These are phyloP conservation scores for Drosophila melanogaster DNA, from an alignment of 1,140 invertebrate species.

Conservation along the genomic window DNA sequence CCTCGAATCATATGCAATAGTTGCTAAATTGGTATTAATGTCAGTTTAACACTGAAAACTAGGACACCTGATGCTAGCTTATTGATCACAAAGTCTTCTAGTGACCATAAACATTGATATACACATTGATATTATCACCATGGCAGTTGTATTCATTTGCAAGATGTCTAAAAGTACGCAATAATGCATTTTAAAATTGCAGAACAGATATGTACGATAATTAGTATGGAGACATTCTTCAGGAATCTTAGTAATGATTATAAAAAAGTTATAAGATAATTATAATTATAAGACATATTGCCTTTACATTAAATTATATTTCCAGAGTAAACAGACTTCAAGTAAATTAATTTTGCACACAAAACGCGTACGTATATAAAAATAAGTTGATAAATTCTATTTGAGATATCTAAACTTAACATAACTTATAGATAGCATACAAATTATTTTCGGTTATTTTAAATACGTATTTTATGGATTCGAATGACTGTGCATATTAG, in stretches of 20 bases:
- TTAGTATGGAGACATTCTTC: too few relatives aligned
- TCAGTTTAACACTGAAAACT: conserved; percentile 27
- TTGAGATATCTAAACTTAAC: too few relatives aligned
- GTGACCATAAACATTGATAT: neutral
- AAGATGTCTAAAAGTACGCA: neutral
- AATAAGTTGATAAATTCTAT: neutral
- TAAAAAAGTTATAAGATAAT: too few relatives aligned
- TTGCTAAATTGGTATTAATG: conserved; percentile 76
- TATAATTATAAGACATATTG: too few relatives aligned
- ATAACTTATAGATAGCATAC: neutral
- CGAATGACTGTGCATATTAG: conserved; percentile 9
- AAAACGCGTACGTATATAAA: too few relatives aligned
- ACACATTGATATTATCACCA: too few relatives aligned
- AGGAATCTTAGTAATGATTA: too few relatives aligned
- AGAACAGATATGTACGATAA: too few relatives aligned
- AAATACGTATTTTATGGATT: conserved; percentile 1
- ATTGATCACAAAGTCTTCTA: conserved; percentile 8
- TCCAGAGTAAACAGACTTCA: too few relatives aligned
- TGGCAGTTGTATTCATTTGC: too few relatives aligned
- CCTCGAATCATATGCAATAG: conserved; percentile 79
- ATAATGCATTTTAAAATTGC: neutral
- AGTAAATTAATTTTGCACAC: too few relatives aligned
- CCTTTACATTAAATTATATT: too few relatives aligned
- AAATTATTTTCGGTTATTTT: neutral
- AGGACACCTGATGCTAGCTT: neutral